Evolutionary conservation across 2,797 vertebrate genomes (phyloP).

Genomic region (Odontamblyopus rebecca): DNA sequence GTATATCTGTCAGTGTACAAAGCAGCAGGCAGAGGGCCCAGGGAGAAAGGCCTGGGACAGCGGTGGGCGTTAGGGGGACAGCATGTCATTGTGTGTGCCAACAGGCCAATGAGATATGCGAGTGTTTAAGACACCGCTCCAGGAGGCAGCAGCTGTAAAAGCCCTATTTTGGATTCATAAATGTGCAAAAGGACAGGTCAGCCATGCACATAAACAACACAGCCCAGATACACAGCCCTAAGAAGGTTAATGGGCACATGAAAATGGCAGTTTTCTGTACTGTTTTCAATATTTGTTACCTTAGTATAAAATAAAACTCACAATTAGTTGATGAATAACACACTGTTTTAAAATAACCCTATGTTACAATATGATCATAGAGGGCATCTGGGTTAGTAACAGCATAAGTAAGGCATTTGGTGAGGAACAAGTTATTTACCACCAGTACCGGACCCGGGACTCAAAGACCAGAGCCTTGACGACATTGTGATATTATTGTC

Average conservation of each 20-base stretch:
- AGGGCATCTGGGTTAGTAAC: constrained; percentile 21
- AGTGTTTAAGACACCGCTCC: constrained; percentile 46
- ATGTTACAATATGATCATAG: not conserved
- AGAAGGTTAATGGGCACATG: not conserved
- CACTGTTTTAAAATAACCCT: not conserved
- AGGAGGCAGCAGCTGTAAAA: constrained; percentile 50
- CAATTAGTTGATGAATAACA: not conserved
- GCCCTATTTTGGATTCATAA: constrained; percentile 40
- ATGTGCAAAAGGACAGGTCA: constrained; percentile 20
- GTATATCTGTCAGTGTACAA: constrained; percentile 73
- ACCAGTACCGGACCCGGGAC: no score
- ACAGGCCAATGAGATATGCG: constrained; percentile 53
- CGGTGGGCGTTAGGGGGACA: constrained; percentile 59
- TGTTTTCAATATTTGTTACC: no score
- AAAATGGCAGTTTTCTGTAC: not conserved
- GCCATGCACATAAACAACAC: constrained; percentile 19
- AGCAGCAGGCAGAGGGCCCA: constrained; percentile 59
- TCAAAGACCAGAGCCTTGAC: no score
- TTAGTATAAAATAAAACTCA: not conserved
- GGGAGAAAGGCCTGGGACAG: constrained; percentile 57
- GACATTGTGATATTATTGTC: no score
- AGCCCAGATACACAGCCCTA: constrained; percentile 12
- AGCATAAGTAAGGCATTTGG: no score
- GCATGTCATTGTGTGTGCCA: constrained; percentile 60
- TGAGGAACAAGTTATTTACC: no score